Evolutionary conservation across 2,888 invertebrate species (phyloP), one percentile per base, ranked within the genome.

Genomic region (Leptopilina syphax): DNA sequence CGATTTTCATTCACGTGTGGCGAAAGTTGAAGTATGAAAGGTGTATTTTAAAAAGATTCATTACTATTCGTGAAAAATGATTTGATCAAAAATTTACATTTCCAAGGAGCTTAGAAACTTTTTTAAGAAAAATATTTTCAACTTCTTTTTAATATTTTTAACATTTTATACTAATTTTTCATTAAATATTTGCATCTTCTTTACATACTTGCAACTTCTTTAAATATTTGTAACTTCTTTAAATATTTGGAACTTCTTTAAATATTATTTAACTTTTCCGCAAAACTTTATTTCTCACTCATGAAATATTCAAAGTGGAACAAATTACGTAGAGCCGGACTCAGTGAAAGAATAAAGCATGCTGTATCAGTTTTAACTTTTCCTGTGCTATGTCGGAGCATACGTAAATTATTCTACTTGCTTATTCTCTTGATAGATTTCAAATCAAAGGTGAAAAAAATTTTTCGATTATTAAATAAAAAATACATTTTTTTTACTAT

Each of bases 341-440:
- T 24, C 47, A 70, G 50, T 8, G 68, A 70, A 70, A 27, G 50
- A 50, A 50, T 50, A 12, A 70, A 50, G 24, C 47, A 27, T 27
- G 13, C 24, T 47, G 44, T 50, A 54, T 54, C 13, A 27, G 70
- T 70, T 70, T 70, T 27, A 70, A 70, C 70, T 70, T 70, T 70
- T 70, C 70, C 27, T 70, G 8, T 7, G 27, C 54, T 54, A 34
- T 70, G 54, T 13, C 70, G 27, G 70, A 70, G 12, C 70, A 54
- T 12, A 70, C 70, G 70, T 70, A 70, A 70, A 54, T 70, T 70
- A 70, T 70, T 70, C 70, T 70, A 70, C 70, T 54, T 54, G 54
- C 54, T 57, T 27, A 57, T 57, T 70, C 54, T 57, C 54, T 27
- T n/a, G 54, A 70, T 34, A 70, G 70, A 70, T 54, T 54, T 70